These are phyloP conservation scores for Porites lobata DNA, from an alignment of 92 coral and sea anemone species.

Conservation along the genomic window DNA sequence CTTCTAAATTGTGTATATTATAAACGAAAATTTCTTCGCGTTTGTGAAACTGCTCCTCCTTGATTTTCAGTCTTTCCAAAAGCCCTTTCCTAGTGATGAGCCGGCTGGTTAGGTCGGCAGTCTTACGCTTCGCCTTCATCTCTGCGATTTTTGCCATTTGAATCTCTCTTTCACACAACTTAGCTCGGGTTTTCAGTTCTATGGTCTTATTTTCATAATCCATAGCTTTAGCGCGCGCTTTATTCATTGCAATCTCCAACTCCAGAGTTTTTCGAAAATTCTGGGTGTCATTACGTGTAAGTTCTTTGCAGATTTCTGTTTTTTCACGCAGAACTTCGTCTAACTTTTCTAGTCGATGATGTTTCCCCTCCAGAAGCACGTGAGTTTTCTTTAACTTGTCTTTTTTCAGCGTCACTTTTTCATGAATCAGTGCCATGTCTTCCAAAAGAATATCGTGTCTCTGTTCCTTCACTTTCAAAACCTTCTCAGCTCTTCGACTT, in stretches of 20 bases:
- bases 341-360: conserved; percentile 2
- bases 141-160: conserved; percentile 19
- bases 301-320: background rate
- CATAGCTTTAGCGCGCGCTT: conserved; percentile 22
- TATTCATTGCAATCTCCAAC: conserved; percentile 11
- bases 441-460: conserved; percentile 11
- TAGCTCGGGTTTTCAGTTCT: background rate
- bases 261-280: background rate
- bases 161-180: conserved; percentile 17
- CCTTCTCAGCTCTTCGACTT: conserved; percentile 4
- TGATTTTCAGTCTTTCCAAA: background rate
- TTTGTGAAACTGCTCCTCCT: conserved; percentile 9
- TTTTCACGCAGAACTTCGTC: conserved; percentile 8
- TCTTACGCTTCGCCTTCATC: conserved; percentile 20
- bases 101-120: conserved; percentile 14
- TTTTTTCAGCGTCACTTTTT: background rate
- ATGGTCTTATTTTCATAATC: conserved; percentile 27
- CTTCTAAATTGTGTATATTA: background rate
- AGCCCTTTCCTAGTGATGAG: background rate
- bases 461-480: conserved; percentile 14
- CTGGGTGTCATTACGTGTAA: background rate
- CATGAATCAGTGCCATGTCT: background rate
- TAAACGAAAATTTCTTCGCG: background rate
- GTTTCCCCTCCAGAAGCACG: conserved; percentile 11
- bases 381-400: conserved; percentile 19